Evolutionary conservation across 2,113 vertebrate species (phyloP).

Genomic region (Etia nguti): DNA sequence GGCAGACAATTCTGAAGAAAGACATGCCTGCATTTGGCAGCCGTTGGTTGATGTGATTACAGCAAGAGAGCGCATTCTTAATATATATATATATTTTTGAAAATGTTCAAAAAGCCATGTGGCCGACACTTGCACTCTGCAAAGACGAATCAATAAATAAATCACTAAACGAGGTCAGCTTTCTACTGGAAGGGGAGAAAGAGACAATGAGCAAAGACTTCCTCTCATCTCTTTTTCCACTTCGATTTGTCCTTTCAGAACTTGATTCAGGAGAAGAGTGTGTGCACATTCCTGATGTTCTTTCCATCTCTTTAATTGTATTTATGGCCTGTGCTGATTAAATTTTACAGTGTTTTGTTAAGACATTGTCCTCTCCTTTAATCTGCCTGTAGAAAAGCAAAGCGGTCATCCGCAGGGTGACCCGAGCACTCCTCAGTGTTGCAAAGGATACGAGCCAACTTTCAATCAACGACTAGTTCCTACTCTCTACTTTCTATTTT

Average conservation of each 20-base stretch:
- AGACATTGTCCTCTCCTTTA: slow-evolving; percentile 51
- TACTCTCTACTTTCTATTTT: slow-evolving; percentile 54
- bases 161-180: slow-evolving; percentile 46
- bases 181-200: slow-evolving; percentile 12
- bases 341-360: slow-evolving; percentile 59
- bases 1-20: slow-evolving; percentile 24
- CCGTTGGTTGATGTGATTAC: background rate
- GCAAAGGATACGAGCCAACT: slow-evolving; percentile 60
- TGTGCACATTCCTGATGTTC: slow-evolving; percentile 38
- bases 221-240: slow-evolving; percentile 7
- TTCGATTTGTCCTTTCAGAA: slow-evolving; percentile 12
- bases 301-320: slow-evolving; percentile 53
- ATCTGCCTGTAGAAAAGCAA: slow-evolving; percentile 65
- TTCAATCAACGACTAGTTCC: slow-evolving; percentile 41
- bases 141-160: slow-evolving; percentile 65
- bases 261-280: slow-evolving; percentile 42
- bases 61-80: slow-evolving; percentile 8
- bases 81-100: slow-evolving; percentile 27
- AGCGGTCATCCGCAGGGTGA: slow-evolving; percentile 25
- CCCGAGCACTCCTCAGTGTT: slow-evolving; percentile 44
- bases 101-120: slow-evolving; percentile 60
- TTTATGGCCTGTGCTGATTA: slow-evolving; percentile 63
- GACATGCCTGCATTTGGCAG: slow-evolving; percentile 4
- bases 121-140: slow-evolving; percentile 63
- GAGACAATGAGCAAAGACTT: slow-evolving; percentile 42